Evolutionary conservation across 2,888 invertebrate genomes (phyloP), one percentile per base, ranked within the genome.

Genomic region (Alentia gelatinosa): DNA sequence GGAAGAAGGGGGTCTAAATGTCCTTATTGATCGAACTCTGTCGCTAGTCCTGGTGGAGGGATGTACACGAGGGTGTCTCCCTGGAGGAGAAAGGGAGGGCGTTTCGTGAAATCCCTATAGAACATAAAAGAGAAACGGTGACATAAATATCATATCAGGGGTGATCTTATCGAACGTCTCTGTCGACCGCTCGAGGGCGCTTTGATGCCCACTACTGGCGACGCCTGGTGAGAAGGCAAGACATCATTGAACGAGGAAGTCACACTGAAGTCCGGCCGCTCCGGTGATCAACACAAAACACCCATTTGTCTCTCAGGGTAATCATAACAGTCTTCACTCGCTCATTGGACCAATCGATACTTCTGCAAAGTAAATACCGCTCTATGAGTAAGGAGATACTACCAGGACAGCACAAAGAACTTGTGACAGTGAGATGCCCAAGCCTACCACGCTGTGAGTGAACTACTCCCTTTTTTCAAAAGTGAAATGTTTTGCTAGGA

Each of bases 61-160:
- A 56, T n/a, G n/a, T n/a, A n/a, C n/a, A n/a, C n/a, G n/a, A n/a
- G n/a, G n/a, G n/a, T n/a, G 56, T 3, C 56, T n/a, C 68, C 68
- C 68, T 68, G 12, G 4, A 56, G 23, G n/a, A 68, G n/a, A 4
- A 1, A 30, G 15, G 26, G 68, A 30, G 30, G 68, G 4, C 30
- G 68, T 30, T 68, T 30, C 12, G 68, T 12, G 68, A 68, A n/a
- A 30, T 68, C 68, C 68, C 68, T 68, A 30, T 30, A 68, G 68
- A 68, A 30, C 68, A 68, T 30, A 68, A 68, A 68, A 68, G 68
- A 68, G 26, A 30, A 68, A 37, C 79, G 39, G 79, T 39, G 79
- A 39, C 79, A 39, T 79, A 79, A 79, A 79, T 79, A 79, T 79
- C 79, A 39, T 39, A 79, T 79, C 79, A 79, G 79, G n/a, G 4